Evolutionary conservation across 2,797 vertebrate genomes (phyloP).

Genomic region (Pseudochirops cupreus): DNA sequence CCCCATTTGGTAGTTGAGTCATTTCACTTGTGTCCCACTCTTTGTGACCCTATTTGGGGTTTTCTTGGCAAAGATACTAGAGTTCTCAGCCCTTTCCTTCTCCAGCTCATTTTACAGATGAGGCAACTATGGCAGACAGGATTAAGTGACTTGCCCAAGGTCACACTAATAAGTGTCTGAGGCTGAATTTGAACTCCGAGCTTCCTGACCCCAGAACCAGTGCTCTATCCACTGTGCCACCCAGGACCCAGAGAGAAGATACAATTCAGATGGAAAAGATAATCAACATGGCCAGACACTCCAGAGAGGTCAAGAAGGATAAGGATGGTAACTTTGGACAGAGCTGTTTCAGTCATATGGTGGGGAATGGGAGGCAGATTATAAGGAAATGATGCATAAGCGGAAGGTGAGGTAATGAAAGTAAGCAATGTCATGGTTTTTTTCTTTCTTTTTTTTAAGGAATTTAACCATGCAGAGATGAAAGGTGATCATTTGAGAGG

Average conservation of each 20-base stretch:
- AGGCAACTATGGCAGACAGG: constrained; percentile 23
- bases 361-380: neutral
- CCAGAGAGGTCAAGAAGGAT: neutral
- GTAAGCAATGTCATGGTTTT: neutral
- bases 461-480: neutral
- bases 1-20: neutral
- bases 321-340: neutral
- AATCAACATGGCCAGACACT: neutral
- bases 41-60: neutral
- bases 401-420: neutral
- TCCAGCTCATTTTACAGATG: constrained; percentile 16
- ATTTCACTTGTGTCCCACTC: neutral
- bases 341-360: neutral
- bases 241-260: too few relatives aligned
- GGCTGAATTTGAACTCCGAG: neutral
- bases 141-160: neutral
- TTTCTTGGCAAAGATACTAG: neutral
- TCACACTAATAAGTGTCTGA: neutral
- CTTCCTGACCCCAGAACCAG: neutral
- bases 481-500: neutral
- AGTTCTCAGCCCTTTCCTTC: neutral
- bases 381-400: neutral
- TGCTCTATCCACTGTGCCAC: neutral
- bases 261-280: neutral
- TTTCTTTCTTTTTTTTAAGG: neutral